A percentile compares a stretch with the other conserved stretches of the same genome.
Evolutionary conservation across 37 sponge, comb jelly and placozoan species (phyloP).

Genomic region (Halisarca cf. caerulea): DNA sequence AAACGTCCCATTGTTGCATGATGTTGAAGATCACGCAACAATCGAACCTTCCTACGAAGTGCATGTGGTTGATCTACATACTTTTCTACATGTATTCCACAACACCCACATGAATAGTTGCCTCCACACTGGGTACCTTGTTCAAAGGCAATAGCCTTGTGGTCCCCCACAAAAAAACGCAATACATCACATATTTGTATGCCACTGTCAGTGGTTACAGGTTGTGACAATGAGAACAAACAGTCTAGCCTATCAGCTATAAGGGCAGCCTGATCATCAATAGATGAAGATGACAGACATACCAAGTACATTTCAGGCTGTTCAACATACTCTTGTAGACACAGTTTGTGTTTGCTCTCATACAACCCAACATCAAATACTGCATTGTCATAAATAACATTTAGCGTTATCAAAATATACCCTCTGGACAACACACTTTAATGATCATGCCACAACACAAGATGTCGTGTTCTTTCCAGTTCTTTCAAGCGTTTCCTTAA

Average conservation of each 20-base stretch:
- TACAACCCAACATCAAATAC: slow-evolving; percentile 9
- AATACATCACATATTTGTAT: slow-evolving; percentile 19
- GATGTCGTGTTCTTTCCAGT: background rate
- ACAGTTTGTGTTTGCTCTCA: background rate
- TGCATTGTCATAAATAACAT: slow-evolving; percentile 23
- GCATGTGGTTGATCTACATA: slow-evolving; percentile 31
- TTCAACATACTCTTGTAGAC: slow-evolving; percentile 28
- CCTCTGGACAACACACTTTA: background rate
- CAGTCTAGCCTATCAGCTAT: slow-evolving; percentile 39
- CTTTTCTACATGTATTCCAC: slow-evolving; percentile 11
- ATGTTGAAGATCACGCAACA: slow-evolving; percentile 6
- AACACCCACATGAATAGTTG: slow-evolving; percentile 32
- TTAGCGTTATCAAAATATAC: background rate
- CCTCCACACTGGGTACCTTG: slow-evolving; percentile 45
- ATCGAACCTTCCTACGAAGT: background rate
- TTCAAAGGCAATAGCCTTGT: slow-evolving; percentile 49
- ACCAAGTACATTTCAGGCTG: slow-evolving; percentile 24
- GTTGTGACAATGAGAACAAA: background rate
- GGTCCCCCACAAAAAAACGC: slow-evolving; percentile 40
- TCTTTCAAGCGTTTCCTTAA: background rate
- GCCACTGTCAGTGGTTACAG: slow-evolving; percentile 4
- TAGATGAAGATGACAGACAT: slow-evolving; percentile 6
- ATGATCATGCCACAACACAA: background rate
- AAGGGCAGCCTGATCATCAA: slow-evolving; percentile 32
- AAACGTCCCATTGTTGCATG: slow-evolving; percentile 16